These are phyloP conservation scores for Colinus virginianus DNA, from an alignment of 2,113 vertebrate genomes.

Conservation along the genomic window DNA sequence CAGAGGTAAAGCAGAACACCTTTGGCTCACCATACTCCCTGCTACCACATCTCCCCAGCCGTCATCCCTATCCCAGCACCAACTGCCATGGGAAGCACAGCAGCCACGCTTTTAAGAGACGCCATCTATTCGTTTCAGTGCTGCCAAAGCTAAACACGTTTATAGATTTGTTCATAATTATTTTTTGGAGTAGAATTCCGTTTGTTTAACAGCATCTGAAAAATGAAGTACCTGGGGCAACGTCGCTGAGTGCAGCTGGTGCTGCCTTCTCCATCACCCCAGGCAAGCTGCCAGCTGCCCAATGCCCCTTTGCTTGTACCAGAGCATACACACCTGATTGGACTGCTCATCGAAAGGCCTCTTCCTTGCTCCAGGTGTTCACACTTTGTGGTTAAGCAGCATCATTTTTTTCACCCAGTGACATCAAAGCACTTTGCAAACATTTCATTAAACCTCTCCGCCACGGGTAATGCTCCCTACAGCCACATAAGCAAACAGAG, in stretches of 20 bases:
- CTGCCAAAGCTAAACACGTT: slow-evolving; percentile 40
- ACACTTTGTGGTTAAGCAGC: not conserved
- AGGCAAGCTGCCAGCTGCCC: fast-evolving
- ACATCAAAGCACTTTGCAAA: not conserved
- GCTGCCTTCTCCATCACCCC: not conserved
- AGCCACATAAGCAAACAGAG: not conserved
- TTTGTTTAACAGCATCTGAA: slow-evolving; percentile 65
- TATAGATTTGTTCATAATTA: slow-evolving; percentile 61
- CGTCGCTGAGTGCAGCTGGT: not conserved
- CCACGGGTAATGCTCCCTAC: not conserved
- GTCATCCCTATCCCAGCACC: not conserved
- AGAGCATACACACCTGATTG: not conserved
- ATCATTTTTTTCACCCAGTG: not conserved
- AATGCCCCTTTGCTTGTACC: not conserved
- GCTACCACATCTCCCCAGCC: not conserved
- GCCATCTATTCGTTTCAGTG: not conserved
- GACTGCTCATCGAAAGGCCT: not conserved
- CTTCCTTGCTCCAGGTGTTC: not conserved
- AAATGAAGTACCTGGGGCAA: slow-evolving; percentile 64
- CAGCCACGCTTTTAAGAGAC: slow-evolving; percentile 12
- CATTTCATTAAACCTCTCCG: not conserved
- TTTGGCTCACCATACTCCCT: not conserved
- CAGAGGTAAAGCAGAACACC: not conserved
- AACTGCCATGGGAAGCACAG: not conserved
- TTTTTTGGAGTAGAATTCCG: slow-evolving; percentile 68